These are phyloP conservation scores for Laspeyria flexula DNA, from an alignment of 2,888 invertebrate species.

Conservation along the genomic window DNA sequence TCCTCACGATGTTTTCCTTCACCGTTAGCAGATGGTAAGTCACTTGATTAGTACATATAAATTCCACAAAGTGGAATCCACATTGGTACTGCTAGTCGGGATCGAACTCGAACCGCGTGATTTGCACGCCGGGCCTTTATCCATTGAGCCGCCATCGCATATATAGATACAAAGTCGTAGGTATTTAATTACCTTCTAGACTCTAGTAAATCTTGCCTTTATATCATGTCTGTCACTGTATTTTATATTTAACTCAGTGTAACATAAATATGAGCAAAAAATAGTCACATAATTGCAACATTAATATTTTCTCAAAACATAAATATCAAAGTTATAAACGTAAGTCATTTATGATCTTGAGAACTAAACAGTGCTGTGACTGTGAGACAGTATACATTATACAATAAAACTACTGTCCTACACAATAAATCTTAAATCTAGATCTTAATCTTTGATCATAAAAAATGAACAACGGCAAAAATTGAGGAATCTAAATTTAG, in stretches of 20 bases:
- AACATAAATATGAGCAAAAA: not conserved
- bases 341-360: not conserved
- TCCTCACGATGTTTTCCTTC: no score
- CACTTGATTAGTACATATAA: no score
- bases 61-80: no score
- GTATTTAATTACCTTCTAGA: no score
- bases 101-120: no score
- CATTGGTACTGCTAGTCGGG: no score
- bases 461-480: slow-evolving; percentile 8
- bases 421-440: not conserved
- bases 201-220: no score
- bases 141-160: no score
- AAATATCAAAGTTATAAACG: not conserved
- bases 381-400: not conserved
- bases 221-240: no score
- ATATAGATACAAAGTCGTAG: no score
- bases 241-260: not conserved
- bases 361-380: not conserved
- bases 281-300: not conserved
- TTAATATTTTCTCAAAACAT: not conserved
- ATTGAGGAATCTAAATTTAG: slow-evolving; percentile 19
- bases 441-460: slow-evolving; percentile 1
- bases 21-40: no score
- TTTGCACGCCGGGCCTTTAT: no score
- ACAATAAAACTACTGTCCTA: not conserved